Conservation (phyloP, 2,797 vertebrate genomes). For the Chloroceryle amazona region DNA sequence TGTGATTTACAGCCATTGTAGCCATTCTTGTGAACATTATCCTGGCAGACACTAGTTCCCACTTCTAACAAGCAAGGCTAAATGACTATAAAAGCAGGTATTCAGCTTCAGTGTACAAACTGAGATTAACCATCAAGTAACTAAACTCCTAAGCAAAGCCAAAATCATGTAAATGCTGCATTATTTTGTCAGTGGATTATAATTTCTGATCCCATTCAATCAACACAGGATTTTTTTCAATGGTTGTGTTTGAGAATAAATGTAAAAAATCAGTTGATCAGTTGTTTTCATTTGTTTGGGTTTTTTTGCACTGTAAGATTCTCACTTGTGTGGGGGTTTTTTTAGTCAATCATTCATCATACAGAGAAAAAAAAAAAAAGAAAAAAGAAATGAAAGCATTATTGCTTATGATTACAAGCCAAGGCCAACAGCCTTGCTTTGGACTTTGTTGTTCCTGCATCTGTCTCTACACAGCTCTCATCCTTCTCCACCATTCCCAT, state of each 20-base stretch:
- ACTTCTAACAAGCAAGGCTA: background rate
- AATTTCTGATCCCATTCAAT: background rate
- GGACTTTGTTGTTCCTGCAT: background rate
- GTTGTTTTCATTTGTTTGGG: background rate
- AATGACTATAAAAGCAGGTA: background rate
- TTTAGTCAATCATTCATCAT: background rate
- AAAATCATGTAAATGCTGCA: background rate
- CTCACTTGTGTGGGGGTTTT: background rate
- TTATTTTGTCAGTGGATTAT: constrained; percentile 14
- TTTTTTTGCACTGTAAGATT: background rate
- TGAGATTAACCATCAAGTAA: background rate
- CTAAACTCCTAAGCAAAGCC: constrained; percentile 12
- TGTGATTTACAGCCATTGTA: background rate
- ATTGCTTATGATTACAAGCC: background rate
- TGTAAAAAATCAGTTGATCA: background rate
- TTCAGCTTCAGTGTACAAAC: background rate
- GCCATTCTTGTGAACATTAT: background rate
- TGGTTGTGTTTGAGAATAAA: background rate
- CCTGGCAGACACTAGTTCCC: background rate
- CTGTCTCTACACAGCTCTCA: background rate
- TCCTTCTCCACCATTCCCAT: background rate
- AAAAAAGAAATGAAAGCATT: background rate
- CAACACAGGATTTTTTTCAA: background rate
- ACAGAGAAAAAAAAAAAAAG: too few relatives aligned
- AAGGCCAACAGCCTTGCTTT: background rate